These are phyloP conservation scores for Bovichtus variegatus DNA, from an alignment of 2,797 vertebrate species.

Conservation along the genomic window DNA sequence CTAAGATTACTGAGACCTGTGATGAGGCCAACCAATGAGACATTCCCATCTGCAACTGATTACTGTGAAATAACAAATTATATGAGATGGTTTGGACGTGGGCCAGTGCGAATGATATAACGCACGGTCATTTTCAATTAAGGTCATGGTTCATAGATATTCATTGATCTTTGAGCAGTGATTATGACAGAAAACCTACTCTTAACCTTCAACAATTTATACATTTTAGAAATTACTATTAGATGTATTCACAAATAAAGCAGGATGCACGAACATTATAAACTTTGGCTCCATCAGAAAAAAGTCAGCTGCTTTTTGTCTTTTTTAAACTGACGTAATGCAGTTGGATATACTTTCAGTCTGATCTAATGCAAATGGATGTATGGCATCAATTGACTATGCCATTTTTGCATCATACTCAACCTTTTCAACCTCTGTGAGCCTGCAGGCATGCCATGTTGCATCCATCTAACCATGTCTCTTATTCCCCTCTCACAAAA, in stretches of 20 bases:
- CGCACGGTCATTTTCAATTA: slow-evolving; percentile 26
- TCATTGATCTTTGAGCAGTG: slow-evolving; percentile 30
- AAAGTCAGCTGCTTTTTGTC: neutral
- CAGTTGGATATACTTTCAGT: slow-evolving; percentile 39
- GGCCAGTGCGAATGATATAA: slow-evolving; percentile 41
- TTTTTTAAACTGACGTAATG: slow-evolving; percentile 10
- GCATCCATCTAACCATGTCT: slow-evolving; percentile 7
- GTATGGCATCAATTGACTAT: slow-evolving; percentile 46
- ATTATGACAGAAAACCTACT: slow-evolving; percentile 8
- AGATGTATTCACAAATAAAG: slow-evolving; percentile 8
- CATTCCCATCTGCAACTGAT: slow-evolving; percentile 66
- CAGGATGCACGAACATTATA: neutral
- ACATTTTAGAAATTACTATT: slow-evolving; percentile 7
- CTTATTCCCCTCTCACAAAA: neutral
- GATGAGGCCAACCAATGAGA: slow-evolving; percentile 48
- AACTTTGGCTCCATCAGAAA: neutral
- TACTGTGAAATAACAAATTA: slow-evolving; percentile 56
- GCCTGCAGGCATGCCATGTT: slow-evolving; percentile 8
- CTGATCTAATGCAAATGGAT: slow-evolving; percentile 21
- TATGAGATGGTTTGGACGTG: slow-evolving; percentile 40
- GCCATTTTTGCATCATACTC: slow-evolving; percentile 19
- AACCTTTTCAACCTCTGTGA: slow-evolving; percentile 25
- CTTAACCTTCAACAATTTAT: slow-evolving; percentile 10
- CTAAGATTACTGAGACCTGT: slow-evolving; percentile 41
- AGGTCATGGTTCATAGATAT: slow-evolving; percentile 32